phyloP scores from a whole-genome alignment of 2,888 invertebrate species.

The Drosophila pegasa region DNA sequence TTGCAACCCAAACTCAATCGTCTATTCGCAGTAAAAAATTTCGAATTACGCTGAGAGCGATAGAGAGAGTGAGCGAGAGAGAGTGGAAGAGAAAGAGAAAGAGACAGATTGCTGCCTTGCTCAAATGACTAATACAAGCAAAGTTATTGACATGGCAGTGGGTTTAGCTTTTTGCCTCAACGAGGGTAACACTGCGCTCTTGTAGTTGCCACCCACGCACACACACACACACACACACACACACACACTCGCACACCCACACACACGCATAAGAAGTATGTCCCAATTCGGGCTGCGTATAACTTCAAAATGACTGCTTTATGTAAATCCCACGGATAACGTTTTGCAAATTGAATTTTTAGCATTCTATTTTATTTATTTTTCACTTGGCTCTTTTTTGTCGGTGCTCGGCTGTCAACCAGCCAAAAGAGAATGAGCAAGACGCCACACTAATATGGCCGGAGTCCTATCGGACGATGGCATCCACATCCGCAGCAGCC shows the following conservation, averaged over 20 bases:
- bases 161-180: slow-evolving; percentile 64
- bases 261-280: slow-evolving; percentile 50
- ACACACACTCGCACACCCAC: slow-evolving; percentile 22
- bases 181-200: slow-evolving; percentile 62
- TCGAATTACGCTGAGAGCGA: slow-evolving; percentile 71
- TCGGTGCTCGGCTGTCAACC: slow-evolving; percentile 16
- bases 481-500: slow-evolving; percentile 38
- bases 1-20: slow-evolving; percentile 82
- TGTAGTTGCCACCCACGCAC: slow-evolving; percentile 22
- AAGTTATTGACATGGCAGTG: slow-evolving; percentile 79
- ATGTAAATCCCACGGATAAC: slow-evolving; percentile 83
- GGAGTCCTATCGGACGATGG: slow-evolving; percentile 37
- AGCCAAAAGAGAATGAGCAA: neutral
- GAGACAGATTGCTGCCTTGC: slow-evolving; percentile 43
- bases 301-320: slow-evolving; percentile 84
- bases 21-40: slow-evolving; percentile 79
- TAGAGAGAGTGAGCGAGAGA: slow-evolving; percentile 8
- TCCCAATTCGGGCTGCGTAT: slow-evolving; percentile 73
- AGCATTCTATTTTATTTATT: slow-evolving; percentile 82
- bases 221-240: slow-evolving; percentile 21
- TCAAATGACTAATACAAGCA: slow-evolving; percentile 81
- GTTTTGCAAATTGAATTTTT: slow-evolving; percentile 83
- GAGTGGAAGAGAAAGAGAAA: slow-evolving; percentile 18
- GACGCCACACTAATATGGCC: slow-evolving; percentile 33
- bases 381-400: slow-evolving; percentile 62